Evolutionary conservation across 2,888 invertebrate genomes (phyloP).

Genomic region (Rhagonycha fulva): DNA sequence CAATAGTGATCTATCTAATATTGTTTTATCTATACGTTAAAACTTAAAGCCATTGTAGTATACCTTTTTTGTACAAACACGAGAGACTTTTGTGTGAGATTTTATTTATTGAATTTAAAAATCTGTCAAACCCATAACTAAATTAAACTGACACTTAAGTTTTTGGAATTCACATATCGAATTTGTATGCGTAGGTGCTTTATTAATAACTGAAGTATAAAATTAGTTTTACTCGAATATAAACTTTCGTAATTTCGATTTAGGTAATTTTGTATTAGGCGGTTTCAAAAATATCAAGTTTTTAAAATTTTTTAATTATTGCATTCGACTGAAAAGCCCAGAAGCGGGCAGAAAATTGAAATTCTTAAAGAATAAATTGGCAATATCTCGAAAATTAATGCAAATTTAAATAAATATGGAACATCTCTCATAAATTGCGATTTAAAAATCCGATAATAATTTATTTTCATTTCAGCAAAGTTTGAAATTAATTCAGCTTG

Average conservation of each 20-base stretch:
- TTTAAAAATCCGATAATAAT: conserved; percentile 37
- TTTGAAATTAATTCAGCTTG: conserved; percentile 38
- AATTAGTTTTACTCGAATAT: neutral
- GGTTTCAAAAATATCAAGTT: neutral
- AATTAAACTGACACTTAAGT: conserved; percentile 26
- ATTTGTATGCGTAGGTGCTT: conserved; percentile 20
- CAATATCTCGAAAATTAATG: conserved; percentile 29
- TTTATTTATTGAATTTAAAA: conserved; percentile 1
- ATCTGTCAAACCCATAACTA: conserved; percentile 28
- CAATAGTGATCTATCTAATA: neutral
- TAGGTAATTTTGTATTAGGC: neutral
- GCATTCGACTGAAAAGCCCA: conserved; percentile 12
- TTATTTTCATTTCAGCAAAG: conserved; percentile 37
- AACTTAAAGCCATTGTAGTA: neutral
- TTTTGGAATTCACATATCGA: conserved; percentile 29
- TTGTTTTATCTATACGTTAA: conserved; percentile 11
- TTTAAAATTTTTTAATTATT: neutral
- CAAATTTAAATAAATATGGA: conserved; percentile 32
- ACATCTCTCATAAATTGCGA: conserved; percentile 32
- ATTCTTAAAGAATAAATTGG: conserved; percentile 26
- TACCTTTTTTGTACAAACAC: neutral
- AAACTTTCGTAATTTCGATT: neutral
- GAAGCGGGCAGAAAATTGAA: conserved; percentile 21
- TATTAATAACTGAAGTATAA: conserved; percentile 16
- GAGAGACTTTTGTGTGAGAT: conserved; percentile 1